These are phyloP conservation scores for Epizoanthus stellaris DNA, from an alignment of 92 coral and sea anemone species.

Conservation along the genomic window DNA sequence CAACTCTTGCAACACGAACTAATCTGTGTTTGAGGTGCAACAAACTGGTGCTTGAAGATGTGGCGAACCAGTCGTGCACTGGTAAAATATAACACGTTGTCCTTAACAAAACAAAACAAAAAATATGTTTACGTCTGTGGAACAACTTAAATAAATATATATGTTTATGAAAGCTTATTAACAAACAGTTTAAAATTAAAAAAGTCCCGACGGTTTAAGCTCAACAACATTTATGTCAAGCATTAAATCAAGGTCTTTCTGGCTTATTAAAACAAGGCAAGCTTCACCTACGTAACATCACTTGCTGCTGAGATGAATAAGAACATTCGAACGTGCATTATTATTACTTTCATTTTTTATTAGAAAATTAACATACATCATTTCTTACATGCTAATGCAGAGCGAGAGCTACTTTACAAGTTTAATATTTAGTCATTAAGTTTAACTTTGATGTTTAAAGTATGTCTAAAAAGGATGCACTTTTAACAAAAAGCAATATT, in stretches of 20 bases:
- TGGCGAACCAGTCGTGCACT: no score
- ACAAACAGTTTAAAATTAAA: no score
- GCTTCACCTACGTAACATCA: neutral
- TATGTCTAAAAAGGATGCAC: neutral
- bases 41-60: no score
- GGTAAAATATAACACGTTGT: no score
- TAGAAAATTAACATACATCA: slow-evolving; percentile 1
- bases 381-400: neutral
- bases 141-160: no score
- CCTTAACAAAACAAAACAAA: no score
- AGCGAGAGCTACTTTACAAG: neutral
- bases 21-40: no score
- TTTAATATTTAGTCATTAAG: neutral
- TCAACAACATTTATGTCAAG: no score
- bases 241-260: neutral
- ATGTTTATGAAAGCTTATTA: no score
- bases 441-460: neutral
- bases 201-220: no score
- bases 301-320: neutral
- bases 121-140: no score
- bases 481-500: neutral
- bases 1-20: no score
- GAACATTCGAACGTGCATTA: neutral
- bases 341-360: neutral
- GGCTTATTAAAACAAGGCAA: neutral